phyloP scores from a whole-genome alignment of 2,113 vertebrate genomes.

The Rhineura floridana region DNA sequence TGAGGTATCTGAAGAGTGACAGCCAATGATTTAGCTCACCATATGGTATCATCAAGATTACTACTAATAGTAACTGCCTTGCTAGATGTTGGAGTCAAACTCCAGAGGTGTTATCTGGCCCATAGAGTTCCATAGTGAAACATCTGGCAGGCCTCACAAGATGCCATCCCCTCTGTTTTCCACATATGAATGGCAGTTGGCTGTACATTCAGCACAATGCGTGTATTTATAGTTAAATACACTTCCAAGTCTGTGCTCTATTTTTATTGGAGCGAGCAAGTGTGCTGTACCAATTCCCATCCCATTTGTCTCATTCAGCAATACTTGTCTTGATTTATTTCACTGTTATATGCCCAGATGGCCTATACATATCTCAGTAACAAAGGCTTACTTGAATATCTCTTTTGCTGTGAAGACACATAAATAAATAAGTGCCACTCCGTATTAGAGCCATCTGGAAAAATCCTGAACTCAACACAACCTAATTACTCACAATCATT shows the following conservation, averaged over 20 bases:
- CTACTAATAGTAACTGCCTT: neutral
- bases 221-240: neutral
- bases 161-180: neutral
- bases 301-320: neutral
- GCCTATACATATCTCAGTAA: neutral
- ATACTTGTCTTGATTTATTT: neutral
- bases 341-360: neutral
- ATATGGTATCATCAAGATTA: neutral
- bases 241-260: neutral
- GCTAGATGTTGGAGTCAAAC: neutral
- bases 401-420: neutral
- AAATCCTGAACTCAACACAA: neutral
- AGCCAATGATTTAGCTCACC: neutral
- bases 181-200: neutral
- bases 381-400: slow-evolving; percentile 10
- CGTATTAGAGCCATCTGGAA: neutral
- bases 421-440: slow-evolving; percentile 7
- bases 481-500: neutral
- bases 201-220: neutral
- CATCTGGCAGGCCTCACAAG: slow-evolving; percentile 11
- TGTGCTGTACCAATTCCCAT: neutral
- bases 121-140: neutral
- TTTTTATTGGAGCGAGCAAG: neutral
- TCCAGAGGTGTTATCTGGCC: neutral
- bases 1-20: neutral